Percentiles rank a stretch among this genome's conserved stretches.
Evolutionary conservation across 1,140 invertebrate genomes (phyloP).

Genomic region (Alviniconcha marisindica): DNA sequence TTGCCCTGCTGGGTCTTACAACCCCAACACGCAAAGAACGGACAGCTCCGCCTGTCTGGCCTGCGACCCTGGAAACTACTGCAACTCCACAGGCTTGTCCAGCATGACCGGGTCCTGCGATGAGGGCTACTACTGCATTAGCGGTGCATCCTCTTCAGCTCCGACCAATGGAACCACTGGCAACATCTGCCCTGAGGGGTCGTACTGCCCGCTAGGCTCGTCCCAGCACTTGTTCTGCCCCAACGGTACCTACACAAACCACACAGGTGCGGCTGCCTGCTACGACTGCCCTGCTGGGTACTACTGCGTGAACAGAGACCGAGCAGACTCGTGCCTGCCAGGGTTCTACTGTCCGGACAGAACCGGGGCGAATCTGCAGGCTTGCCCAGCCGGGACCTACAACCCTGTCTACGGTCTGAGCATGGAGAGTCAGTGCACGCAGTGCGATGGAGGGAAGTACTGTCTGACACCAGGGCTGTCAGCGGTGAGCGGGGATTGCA

Average conservation of each 20-base stretch:
- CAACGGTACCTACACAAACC: slow-evolving; percentile 72
- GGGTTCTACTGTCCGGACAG: slow-evolving; percentile 70
- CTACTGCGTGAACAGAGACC: slow-evolving; percentile 68
- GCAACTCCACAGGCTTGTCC: slow-evolving; percentile 59
- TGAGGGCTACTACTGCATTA: slow-evolving; percentile 69
- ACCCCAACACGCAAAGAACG: slow-evolving; percentile 60
- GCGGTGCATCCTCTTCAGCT: slow-evolving; percentile 56
- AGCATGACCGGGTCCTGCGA: slow-evolving; percentile 64
- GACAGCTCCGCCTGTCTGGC: slow-evolving; percentile 62
- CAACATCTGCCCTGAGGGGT: slow-evolving; percentile 70
- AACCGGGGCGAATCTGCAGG: slow-evolving; percentile 71
- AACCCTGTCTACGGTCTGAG: slow-evolving; percentile 64
- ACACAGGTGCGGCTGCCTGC: slow-evolving; percentile 67
- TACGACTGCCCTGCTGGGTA: slow-evolving; percentile 72
- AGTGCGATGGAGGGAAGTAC: slow-evolving; percentile 72
- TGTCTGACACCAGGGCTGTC: slow-evolving; percentile 61
- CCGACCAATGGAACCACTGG: slow-evolving; percentile 69
- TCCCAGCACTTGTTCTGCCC: slow-evolving; percentile 65
- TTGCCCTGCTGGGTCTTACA: slow-evolving; percentile 69
- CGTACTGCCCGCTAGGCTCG: slow-evolving; percentile 68
- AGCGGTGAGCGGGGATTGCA: slow-evolving; percentile 60
- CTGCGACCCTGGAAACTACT: slow-evolving; percentile 69
- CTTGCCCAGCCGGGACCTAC: slow-evolving; percentile 71
- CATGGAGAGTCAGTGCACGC: slow-evolving; percentile 64
- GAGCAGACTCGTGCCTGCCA: slow-evolving; percentile 65